Percentiles rank a stretch among this genome's conserved stretches.
Conservation (phyloP, 2,113 vertebrate species). For the Lamprologus sp. region DNA sequence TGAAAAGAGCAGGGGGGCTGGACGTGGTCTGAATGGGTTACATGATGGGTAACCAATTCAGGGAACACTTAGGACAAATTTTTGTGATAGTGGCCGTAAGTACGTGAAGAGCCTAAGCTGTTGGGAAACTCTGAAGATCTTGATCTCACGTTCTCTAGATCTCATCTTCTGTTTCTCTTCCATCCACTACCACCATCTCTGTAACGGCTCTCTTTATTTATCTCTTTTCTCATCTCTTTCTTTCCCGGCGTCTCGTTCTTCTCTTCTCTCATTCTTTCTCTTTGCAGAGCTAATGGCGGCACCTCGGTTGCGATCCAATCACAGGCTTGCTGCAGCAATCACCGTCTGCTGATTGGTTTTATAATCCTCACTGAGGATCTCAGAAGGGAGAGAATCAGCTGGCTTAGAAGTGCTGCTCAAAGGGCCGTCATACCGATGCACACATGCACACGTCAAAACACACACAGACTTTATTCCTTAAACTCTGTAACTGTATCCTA, state of each 20-base stretch:
- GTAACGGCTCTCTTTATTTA: slow-evolving; percentile 40
- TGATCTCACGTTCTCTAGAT: slow-evolving; percentile 3
- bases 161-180: not conserved
- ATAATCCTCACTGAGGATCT: slow-evolving; percentile 69
- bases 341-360: slow-evolving; percentile 68
- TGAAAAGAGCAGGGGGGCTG: not conserved
- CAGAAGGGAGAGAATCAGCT: slow-evolving; percentile 59
- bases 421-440: slow-evolving; percentile 28
- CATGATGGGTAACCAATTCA: not conserved
- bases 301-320: slow-evolving; percentile 60
- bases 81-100: not conserved
- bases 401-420: slow-evolving; percentile 31
- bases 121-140: slow-evolving; percentile 13
- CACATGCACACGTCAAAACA: not conserved
- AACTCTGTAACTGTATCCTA: slow-evolving; percentile 19
- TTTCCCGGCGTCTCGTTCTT: not conserved
- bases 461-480: not conserved
- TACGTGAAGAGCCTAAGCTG: not conserved
- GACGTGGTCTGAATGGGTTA: not conserved
- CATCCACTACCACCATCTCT: not conserved
- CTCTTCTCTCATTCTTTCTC: slow-evolving; percentile 23
- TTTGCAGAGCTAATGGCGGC: slow-evolving; percentile 30
- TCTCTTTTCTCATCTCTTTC: slow-evolving; percentile 34
- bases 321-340: slow-evolving; percentile 62
- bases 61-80: not conserved